Percentiles rank a stretch among this genome's conserved stretches.
Evolutionary conservation across 2,113 vertebrate species (phyloP).

Genomic region (Procavia capensis): DNA sequence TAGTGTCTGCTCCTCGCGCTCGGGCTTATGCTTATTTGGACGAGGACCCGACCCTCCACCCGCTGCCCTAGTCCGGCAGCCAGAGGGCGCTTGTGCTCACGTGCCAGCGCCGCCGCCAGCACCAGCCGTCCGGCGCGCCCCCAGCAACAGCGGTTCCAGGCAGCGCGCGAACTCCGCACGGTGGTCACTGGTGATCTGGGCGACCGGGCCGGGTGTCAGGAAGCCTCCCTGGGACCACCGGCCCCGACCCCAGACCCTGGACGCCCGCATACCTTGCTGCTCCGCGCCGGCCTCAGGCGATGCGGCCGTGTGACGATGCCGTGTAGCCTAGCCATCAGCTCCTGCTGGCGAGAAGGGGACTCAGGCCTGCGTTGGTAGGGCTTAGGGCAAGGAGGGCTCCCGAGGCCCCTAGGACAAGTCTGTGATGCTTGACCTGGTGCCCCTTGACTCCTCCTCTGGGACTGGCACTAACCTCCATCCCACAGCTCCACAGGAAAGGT

Average conservation of each 20-base stretch:
- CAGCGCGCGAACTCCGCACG: conserved; percentile 92
- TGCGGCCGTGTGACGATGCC: conserved; percentile 93
- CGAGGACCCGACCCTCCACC: fast-evolving
- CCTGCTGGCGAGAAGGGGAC: conserved; percentile 82
- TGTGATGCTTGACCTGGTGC: background rate
- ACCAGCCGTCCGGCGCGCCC: conserved; percentile 85
- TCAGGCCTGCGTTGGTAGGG: background rate
- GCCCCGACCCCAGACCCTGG: background rate
- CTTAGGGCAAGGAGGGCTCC: fast-evolving
- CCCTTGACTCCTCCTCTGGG: background rate
- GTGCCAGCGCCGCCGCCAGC: conserved; percentile 34
- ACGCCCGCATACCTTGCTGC: conserved; percentile 90
- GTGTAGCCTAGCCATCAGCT: conserved; percentile 95
- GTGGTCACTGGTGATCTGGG: conserved; percentile 94
- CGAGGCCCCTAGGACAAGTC: background rate
- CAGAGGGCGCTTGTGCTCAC: conserved; percentile 45
- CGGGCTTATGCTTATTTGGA: background rate
- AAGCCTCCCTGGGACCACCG: fast-evolving
- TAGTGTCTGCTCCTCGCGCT: background rate
- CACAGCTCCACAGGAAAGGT: background rate
- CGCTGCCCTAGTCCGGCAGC: no score
- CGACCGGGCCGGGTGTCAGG: background rate
- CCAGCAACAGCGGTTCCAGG: conserved; percentile 92
- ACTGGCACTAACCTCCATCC: background rate
- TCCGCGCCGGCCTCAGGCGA: conserved; percentile 92